Evolutionary conservation across 2,888 invertebrate species (phyloP), one percentile per base, ranked within the genome.

Genomic region (Adelphocoris suturalis): DNA sequence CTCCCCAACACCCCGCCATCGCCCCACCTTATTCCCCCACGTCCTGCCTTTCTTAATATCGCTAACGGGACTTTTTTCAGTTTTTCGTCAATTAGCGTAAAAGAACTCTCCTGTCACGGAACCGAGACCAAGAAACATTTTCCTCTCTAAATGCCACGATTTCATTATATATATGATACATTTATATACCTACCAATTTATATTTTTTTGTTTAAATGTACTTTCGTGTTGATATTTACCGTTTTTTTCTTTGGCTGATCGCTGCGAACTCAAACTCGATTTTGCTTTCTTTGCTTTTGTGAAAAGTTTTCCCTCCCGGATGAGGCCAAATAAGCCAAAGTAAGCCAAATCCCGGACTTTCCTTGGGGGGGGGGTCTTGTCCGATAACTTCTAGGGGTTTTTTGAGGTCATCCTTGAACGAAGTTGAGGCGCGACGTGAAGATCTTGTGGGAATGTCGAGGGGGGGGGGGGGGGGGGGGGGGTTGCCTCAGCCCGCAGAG

Each of bases 371-470:
- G 23, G 68, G 68, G 12, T 12, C 19, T 61, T 19, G 19, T 68
- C 19, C 68, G 23, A 68, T 23, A 68, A 68, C 23, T 68, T 68
- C 23, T 23, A 3, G 61, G 68, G 11, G 57, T 57, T 68, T 68
- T 68, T 68, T 68, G 68, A 68, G 68, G 68, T 68, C 68, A 68
- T 68, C 68, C 68, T 68, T 68, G 68, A 68, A 68, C 68, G 68
- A 68, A 23, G 68, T 68, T 68, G 68, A 68, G 68, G 68, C 9
- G 11, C 68, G 68, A 57, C 57, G 57, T n/a, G 57, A n/a, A 7
- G 52, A 16, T 12, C n/a, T n/a, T n/a, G n/a, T n/a, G n/a, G n/a
- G n/a, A 52, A 52, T 7, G 12, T 2, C 12, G 52, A 11, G 16
- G 12, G 52, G 52, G 52, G 19, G 61, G 27, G 11, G 23, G 23